Percentiles rank a stretch among this genome's conserved stretches.
phyloP scores from a whole-genome alignment of 2,888 invertebrate genomes.

The Belgica antarctica region DNA sequence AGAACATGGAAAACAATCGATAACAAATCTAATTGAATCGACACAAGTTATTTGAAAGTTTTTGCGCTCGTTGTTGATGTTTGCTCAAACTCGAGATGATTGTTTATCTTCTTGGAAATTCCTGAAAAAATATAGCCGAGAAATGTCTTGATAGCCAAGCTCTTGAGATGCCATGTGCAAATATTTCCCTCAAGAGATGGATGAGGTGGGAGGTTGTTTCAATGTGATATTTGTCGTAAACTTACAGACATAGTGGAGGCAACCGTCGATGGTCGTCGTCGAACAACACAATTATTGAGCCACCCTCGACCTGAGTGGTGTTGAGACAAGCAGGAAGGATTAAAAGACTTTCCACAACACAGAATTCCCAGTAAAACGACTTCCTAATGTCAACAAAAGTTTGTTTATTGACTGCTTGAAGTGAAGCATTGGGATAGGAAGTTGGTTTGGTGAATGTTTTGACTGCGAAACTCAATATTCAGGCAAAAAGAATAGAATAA shows the following conservation, averaged over 20 bases:
- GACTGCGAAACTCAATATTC: too few species aligned
- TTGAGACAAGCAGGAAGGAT: too few species aligned
- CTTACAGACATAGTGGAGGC: slow-evolving; percentile 6
- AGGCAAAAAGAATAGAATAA: too few species aligned
- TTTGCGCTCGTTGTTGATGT: too few species aligned
- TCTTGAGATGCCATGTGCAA: slow-evolving; percentile 37
- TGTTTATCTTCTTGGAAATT: slow-evolving; percentile 24
- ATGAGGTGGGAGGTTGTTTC: slow-evolving; percentile 13
- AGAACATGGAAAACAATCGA: not conserved
- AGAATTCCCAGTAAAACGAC: not conserved
- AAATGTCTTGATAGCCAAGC: not conserved
- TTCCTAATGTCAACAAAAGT: not conserved
- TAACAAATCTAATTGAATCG: not conserved
- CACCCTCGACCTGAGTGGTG: not conserved
- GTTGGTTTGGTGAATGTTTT: too few species aligned
- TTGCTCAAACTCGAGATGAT: slow-evolving; percentile 17
- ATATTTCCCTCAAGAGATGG: slow-evolving; percentile 13
- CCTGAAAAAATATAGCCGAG: slow-evolving; percentile 26
- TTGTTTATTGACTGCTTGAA: not conserved
- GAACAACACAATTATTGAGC: too few species aligned
- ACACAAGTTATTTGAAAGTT: too few species aligned
- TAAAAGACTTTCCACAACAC: not conserved
- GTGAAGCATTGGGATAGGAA: too few species aligned
- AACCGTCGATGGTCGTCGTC: too few species aligned
- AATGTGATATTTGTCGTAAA: slow-evolving; percentile 10